Evolutionary conservation across 2,113 vertebrate species (phyloP).

Genomic region (Alexandromys fortis): DNA sequence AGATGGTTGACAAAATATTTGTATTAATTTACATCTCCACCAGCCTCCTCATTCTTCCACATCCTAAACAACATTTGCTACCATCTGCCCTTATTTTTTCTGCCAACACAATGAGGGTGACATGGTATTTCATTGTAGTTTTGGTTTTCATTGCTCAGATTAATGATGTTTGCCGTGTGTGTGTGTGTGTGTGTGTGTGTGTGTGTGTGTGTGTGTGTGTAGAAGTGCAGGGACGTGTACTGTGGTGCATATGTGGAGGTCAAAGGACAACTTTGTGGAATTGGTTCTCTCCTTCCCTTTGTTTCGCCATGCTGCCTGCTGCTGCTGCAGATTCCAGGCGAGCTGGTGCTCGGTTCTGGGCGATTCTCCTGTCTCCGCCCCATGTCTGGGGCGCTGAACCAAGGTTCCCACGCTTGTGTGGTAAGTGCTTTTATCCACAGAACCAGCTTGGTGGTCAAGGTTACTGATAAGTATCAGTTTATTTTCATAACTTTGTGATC

Average conservation of each 20-base stretch:
- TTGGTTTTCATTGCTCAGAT: constrained; percentile 21
- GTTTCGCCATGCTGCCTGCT: neutral
- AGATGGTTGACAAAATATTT: constrained; percentile 48
- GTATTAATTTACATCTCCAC: neutral
- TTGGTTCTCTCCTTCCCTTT: neutral
- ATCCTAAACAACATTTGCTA: constrained; percentile 22
- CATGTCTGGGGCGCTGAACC: neutral
- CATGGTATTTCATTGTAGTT: constrained; percentile 7
- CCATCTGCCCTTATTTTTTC: constrained; percentile 8
- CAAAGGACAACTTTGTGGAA: neutral
- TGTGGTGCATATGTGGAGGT: neutral
- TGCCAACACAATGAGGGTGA: neutral
- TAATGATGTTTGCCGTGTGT: neutral
- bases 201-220: neutral
- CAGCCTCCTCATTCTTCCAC: neutral
- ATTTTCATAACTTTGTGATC: constrained; percentile 18
- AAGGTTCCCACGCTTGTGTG: neutral
- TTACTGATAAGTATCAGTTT: constrained; percentile 3
- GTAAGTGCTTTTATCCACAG: neutral
- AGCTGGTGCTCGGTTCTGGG: neutral
- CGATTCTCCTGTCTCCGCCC: neutral
- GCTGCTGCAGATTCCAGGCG: neutral
- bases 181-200: neutral
- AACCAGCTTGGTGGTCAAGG: neutral
- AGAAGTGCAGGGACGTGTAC: neutral